A percentile compares a stretch with the other conserved stretches of the same genome.
phyloP scores from a whole-genome alignment of 2,888 invertebrate species.

The Spatulosminthurus flaviceps region DNA sequence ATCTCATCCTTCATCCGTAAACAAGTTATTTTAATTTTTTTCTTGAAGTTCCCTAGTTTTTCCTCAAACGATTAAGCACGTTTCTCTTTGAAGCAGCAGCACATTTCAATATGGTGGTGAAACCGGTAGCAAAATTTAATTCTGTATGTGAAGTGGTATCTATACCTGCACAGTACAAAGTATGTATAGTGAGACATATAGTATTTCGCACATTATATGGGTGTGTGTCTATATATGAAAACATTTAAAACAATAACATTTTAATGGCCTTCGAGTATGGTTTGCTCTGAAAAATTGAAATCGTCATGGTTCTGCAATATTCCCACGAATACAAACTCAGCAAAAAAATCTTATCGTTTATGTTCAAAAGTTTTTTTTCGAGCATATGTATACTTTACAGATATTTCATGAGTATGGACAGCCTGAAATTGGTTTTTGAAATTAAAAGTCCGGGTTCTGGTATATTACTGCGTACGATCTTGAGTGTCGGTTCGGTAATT shows the following conservation, averaged over 20 bases:
- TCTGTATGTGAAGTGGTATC: too few relatives aligned
- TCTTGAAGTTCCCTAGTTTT: not conserved
- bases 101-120: not conserved
- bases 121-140: not conserved
- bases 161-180: too few relatives aligned
- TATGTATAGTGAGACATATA: not conserved
- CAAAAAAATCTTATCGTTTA: not conserved
- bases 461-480: not conserved
- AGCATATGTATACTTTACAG: not conserved
- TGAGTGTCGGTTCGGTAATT: too few relatives aligned
- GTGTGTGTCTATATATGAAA: not conserved
- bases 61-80: conserved; percentile 2
- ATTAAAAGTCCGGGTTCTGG: not conserved
- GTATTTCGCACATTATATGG: too few relatives aligned
- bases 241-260: conserved; percentile 7
- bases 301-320: conserved; percentile 8
- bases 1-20: conserved; percentile 18
- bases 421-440: not conserved
- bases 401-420: not conserved
- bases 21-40: conserved; percentile 18
- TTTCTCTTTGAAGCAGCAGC: not conserved
- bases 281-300: not conserved
- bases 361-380: not conserved
- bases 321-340: not conserved
- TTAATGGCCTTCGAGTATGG: conserved; percentile 9